Percentiles rank a stretch among this genome's conserved stretches.
Evolutionary conservation across 2,797 vertebrate genomes (phyloP).

Genomic region (Sebastes hopkinsi): DNA sequence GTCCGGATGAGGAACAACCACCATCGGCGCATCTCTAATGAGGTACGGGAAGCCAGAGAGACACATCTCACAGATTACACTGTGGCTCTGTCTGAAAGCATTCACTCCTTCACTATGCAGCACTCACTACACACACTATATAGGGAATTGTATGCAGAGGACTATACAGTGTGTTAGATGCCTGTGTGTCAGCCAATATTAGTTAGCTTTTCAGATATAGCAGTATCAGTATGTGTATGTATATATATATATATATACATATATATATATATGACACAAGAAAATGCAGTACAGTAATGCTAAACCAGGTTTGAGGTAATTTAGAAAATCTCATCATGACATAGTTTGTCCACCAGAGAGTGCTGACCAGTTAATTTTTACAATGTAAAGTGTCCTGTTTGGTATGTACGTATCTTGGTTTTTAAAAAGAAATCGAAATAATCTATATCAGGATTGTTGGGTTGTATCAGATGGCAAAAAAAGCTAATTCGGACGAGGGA

Average conservation of each 20-base stretch:
- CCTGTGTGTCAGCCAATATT: no score
- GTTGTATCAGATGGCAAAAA: not conserved
- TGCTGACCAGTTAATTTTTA: not conserved
- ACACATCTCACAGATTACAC: not conserved
- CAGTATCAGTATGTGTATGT: no score
- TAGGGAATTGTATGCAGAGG: not conserved
- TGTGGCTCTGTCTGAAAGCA: not conserved
- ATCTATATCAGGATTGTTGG: not conserved
- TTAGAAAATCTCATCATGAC: not conserved
- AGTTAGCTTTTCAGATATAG: no score
- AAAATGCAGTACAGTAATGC: not conserved
- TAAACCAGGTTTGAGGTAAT: not conserved
- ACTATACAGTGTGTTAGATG: not conserved
- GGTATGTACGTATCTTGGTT: not conserved
- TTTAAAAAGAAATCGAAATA: not conserved
- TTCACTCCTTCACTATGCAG: not conserved
- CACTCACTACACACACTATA: not conserved
- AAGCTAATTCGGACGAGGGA: not conserved
- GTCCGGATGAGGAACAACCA: conserved; percentile 86
- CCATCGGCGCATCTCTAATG: conserved; percentile 85
- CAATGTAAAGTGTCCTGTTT: not conserved
- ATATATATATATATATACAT: no score
- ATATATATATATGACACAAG: not conserved
- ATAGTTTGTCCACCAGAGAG: not conserved
- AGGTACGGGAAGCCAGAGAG: conserved; percentile 68